phyloP scores from a whole-genome alignment of 2,797 vertebrate species.

The Mormyrops boulengeri region DNA sequence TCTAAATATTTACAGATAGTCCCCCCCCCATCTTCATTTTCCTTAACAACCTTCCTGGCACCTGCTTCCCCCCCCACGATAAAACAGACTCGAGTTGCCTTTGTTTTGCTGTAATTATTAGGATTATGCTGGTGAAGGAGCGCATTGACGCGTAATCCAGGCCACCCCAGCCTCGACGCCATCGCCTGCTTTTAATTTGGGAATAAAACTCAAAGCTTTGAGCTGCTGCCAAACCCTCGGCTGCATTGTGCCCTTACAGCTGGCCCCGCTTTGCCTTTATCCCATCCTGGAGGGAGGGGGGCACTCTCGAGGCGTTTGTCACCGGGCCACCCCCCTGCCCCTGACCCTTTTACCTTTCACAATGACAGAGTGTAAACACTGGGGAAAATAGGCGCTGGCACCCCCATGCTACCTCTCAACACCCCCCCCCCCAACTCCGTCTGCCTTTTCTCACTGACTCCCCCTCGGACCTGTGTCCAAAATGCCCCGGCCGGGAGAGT shows the following conservation, averaged over 20 bases:
- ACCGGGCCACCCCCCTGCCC: conserved; percentile 59
- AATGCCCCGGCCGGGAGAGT: not conserved
- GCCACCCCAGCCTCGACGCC: conserved; percentile 50
- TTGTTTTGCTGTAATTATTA: conserved; percentile 85
- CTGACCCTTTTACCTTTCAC: conserved; percentile 42
- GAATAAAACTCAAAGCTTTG: conserved; percentile 71
- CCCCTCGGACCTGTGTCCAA: not conserved
- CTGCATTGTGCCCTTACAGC: conserved; percentile 78
- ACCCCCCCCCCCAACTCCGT: conserved; percentile 18
- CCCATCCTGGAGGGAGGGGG: conserved; percentile 27
- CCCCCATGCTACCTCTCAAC: conserved; percentile 14
- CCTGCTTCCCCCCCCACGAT: conserved; percentile 55
- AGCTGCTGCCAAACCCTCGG: conserved; percentile 76
- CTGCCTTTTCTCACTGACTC: not conserved
- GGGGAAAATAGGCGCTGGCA: conserved; percentile 27
- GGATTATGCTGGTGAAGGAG: conserved; percentile 74
- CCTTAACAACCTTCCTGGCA: conserved; percentile 52
- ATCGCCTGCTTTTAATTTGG: conserved; percentile 71
- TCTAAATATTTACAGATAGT: conserved; percentile 36
- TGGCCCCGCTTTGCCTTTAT: conserved; percentile 60
- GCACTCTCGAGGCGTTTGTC: conserved; percentile 47
- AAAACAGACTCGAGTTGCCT: conserved; percentile 65
- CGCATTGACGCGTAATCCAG: conserved; percentile 69
- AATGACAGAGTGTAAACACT: conserved; percentile 48
- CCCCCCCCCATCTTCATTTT: conserved; percentile 38